Evolutionary conservation across 2,113 vertebrate genomes (phyloP).

Genomic region (Tympanuchus pallidicinctus): DNA sequence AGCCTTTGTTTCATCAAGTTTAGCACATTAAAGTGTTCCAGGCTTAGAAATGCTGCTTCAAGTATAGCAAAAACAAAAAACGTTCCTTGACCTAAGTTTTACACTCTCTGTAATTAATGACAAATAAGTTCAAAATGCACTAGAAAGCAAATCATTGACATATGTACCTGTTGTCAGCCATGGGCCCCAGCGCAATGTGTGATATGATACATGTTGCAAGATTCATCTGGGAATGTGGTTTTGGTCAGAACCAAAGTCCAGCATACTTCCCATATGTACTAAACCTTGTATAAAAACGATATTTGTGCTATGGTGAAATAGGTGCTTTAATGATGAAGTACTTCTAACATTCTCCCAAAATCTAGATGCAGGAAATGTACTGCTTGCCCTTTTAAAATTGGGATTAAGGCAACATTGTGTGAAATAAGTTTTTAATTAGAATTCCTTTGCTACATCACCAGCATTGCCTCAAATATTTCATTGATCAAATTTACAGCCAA

Average conservation of each 20-base stretch:
- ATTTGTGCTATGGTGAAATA: not conserved
- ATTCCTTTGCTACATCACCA: not conserved
- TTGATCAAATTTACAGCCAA: not conserved
- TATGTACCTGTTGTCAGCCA: not conserved
- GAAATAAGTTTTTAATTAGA: not conserved
- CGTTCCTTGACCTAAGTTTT: not conserved
- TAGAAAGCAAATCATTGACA: not conserved
- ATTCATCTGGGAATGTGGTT: not conserved
- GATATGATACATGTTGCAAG: not conserved
- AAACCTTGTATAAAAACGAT: accelerated
- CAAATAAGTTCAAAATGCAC: not conserved
- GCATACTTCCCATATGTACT: not conserved
- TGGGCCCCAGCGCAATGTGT: not conserved
- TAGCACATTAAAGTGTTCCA: not conserved
- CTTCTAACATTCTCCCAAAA: not conserved
- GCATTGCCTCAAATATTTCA: not conserved
- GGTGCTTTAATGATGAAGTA: not conserved
- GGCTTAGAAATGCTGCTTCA: not conserved
- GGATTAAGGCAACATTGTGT: not conserved
- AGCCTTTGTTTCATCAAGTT: not conserved
- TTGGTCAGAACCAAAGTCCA: not conserved
- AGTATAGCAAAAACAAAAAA: not conserved
- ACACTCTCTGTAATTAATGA: not conserved
- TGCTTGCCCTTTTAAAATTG: not conserved
- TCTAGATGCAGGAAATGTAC: not conserved